Evolutionary conservation across 2,797 vertebrate genomes (phyloP).

Genomic region (Semotilus atromaculatus): DNA sequence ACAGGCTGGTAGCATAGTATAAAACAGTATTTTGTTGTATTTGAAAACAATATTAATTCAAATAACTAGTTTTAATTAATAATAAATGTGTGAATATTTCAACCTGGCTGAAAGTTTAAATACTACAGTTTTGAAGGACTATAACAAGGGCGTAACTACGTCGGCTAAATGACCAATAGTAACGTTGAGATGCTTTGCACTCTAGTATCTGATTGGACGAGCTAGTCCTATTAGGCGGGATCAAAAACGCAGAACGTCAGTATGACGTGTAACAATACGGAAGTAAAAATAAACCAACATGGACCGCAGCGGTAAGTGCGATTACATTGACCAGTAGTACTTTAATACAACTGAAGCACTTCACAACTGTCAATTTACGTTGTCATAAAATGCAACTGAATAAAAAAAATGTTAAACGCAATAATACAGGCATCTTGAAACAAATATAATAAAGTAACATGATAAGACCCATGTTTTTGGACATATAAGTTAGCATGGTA

Average conservation of each 20-base stretch:
- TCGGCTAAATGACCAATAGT: not conserved
- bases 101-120: not conserved
- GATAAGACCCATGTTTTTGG: not conserved
- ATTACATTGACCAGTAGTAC: not conserved
- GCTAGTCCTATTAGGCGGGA: not conserved
- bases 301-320: constrained; percentile 19
- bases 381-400: not conserved
- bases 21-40: not conserved
- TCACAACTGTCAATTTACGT: not conserved
- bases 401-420: not conserved
- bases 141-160: not conserved
- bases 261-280: not conserved
- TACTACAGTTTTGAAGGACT: not conserved
- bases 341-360: not conserved
- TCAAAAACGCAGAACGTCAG: not conserved
- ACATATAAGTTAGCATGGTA: no score
- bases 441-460: not conserved
- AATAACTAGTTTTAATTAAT: not conserved
- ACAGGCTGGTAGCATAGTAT: not conserved
- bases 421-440: not conserved
- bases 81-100: not conserved
- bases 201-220: constrained; percentile 12
- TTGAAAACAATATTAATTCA: not conserved
- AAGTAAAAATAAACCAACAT: constrained; percentile 37
- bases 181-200: not conserved